A percentile compares a stretch with the other conserved stretches of the same genome.
Evolutionary conservation across 2,888 invertebrate genomes (phyloP).

Genomic region (Papilio demoleus): DNA sequence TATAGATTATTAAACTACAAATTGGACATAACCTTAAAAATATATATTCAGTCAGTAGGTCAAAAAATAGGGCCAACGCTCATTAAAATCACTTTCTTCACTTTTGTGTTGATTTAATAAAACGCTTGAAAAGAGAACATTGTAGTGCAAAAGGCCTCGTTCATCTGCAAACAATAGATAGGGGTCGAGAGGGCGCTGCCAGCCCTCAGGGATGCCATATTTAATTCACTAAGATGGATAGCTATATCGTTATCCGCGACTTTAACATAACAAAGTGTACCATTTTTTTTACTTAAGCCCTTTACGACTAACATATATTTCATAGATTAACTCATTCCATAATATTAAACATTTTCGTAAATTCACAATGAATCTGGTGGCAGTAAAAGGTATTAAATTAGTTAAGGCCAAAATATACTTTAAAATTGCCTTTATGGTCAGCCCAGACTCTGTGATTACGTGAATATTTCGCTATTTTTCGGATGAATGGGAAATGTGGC

Average conservation of each 20-base stretch:
- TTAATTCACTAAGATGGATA: conserved; percentile 28
- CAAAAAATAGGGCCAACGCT: background rate
- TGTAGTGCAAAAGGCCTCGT: conserved; percentile 33
- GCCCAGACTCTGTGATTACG: no score
- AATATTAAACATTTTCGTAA: background rate
- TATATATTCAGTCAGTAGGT: background rate
- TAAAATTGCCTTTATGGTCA: no score
- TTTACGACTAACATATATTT: background rate
- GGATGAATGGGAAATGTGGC: no score
- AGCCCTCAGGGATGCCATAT: conserved; percentile 29
- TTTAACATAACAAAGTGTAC: background rate
- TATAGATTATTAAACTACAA: no score
- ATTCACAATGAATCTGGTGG: no score
- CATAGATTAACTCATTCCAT: background rate
- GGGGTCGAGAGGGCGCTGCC: conserved; percentile 36
- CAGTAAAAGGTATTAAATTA: no score
- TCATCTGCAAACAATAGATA: conserved; percentile 40
- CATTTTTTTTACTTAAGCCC: background rate
- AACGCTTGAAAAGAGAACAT: conserved; percentile 29
- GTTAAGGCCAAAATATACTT: no score
- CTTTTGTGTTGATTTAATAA: conserved; percentile 35
- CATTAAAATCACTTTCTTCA: conserved; percentile 8
- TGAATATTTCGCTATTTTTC: no score
- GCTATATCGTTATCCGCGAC: background rate
- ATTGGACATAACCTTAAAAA: background rate